Conservation (phyloP, 2,888 invertebrate genomes). For the Boloria selene region DNA sequence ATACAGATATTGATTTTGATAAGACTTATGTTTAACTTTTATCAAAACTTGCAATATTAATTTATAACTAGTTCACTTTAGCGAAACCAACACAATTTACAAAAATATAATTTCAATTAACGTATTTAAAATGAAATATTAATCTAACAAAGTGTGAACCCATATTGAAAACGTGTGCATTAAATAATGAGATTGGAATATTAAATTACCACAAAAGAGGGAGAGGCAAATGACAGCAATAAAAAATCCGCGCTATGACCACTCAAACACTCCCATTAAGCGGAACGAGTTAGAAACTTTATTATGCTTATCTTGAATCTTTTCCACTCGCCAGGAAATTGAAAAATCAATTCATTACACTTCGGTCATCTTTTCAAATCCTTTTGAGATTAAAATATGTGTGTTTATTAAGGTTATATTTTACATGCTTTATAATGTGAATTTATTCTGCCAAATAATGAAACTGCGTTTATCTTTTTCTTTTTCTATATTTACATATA, state of each 20-base stretch:
- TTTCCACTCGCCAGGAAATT: slow-evolving; percentile 41
- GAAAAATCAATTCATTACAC: slow-evolving; percentile 39
- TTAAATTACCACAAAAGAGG: slow-evolving; percentile 69
- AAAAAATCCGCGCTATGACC: slow-evolving; percentile 60
- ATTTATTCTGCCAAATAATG: not conserved
- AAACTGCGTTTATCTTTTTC: not conserved
- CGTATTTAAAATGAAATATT: not conserved
- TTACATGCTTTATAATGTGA: not conserved
- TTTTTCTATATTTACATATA: too few species aligned
- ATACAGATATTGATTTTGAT: too few species aligned
- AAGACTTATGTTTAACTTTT: too few species aligned
- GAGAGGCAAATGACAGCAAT: slow-evolving; percentile 58
- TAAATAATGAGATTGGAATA: slow-evolving; percentile 47
- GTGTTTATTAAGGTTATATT: not conserved
- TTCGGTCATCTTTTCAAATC: not conserved
- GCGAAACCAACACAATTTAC: not conserved
- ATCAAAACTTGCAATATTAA: too few species aligned
- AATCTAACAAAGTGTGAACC: slow-evolving; percentile 29
- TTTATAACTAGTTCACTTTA: too few species aligned
- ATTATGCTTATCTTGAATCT: slow-evolving; percentile 48
- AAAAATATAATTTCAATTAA: not conserved
- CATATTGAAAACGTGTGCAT: slow-evolving; percentile 25
- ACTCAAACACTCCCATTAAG: slow-evolving; percentile 65
- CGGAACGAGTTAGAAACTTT: slow-evolving; percentile 46
- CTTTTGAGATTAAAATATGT: not conserved